Evolutionary conservation across 2,888 invertebrate species (phyloP).

Genomic region (Scelioninae gen. 1): DNA sequence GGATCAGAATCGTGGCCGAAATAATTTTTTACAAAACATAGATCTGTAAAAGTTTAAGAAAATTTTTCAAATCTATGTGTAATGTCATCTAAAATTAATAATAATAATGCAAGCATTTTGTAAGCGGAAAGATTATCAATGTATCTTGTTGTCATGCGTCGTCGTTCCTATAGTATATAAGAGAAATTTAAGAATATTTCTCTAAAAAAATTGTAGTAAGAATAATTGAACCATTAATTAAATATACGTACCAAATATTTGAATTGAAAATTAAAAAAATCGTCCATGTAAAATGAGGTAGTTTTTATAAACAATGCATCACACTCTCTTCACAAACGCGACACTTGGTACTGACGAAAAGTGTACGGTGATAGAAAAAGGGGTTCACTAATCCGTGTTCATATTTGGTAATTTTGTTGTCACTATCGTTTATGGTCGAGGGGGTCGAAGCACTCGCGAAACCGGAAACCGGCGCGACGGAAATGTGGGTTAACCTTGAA

Average conservation of each 20-base stretch:
- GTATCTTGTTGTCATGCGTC: conserved; percentile 2
- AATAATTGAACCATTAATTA: background rate
- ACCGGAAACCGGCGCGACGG: conserved; percentile 72
- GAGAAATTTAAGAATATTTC: background rate
- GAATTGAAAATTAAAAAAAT: background rate
- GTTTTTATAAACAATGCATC: conserved; percentile 37
- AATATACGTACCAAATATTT: conserved; percentile 1
- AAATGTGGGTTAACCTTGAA: conserved; percentile 83
- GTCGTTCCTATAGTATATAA: background rate
- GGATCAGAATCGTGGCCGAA: too few relatives aligned
- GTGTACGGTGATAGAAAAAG: conserved; percentile 2
- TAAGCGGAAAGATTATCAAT: background rate
- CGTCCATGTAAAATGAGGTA: background rate
- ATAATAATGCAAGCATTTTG: background rate
- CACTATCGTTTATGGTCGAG: conserved; percentile 11
- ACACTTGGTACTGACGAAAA: conserved; percentile 39
- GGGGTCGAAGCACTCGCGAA: conserved; percentile 47
- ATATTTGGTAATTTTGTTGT: conserved; percentile 10
- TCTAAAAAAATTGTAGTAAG: background rate
- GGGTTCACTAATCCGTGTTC: conserved; percentile 8
- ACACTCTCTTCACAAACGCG: conserved; percentile 27
- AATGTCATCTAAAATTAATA: too few relatives aligned
- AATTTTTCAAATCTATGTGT: too few relatives aligned
- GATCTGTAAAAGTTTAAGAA: too few relatives aligned
- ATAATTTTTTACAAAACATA: too few relatives aligned